Conservation (phyloP, 2,888 invertebrate genomes). For the Agrotis exclamationis region DNA sequence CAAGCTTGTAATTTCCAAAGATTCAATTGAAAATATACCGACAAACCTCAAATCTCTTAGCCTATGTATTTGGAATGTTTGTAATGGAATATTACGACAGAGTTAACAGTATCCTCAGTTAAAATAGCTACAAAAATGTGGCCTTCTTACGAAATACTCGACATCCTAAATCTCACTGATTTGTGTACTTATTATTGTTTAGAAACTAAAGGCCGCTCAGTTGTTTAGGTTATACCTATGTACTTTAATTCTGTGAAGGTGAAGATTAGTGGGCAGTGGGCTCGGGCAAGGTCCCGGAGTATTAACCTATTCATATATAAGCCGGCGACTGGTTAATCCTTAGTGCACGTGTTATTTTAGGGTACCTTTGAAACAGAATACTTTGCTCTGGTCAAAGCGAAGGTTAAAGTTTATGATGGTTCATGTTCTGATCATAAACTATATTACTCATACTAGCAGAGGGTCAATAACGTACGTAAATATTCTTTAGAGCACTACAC, state of each 20-base stretch:
- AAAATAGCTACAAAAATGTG: conserved; percentile 55
- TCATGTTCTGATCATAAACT: conserved; percentile 40
- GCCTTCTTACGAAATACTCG: conserved; percentile 70
- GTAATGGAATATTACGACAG: conserved; percentile 49
- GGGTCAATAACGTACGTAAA: conserved; percentile 21
- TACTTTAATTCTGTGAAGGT: conserved; percentile 78
- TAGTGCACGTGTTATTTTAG: conserved; percentile 61
- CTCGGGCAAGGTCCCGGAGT: conserved; percentile 77
- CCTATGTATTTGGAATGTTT: conserved; percentile 16
- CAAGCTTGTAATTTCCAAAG: neutral
- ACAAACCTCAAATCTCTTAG: neutral
- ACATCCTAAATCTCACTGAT: conserved; percentile 78
- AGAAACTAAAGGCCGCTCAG: conserved; percentile 77
- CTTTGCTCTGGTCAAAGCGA: conserved; percentile 64
- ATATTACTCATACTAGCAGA: conserved; percentile 28
- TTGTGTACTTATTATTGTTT: conserved; percentile 78
- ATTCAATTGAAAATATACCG: neutral
- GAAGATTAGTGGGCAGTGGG: conserved; percentile 71
- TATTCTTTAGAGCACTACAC: conserved; percentile 15
- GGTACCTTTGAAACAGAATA: conserved; percentile 58
- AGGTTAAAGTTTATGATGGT: conserved; percentile 66
- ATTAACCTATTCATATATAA: conserved; percentile 73
- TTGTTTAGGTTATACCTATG: conserved; percentile 68
- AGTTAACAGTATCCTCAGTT: conserved; percentile 43
- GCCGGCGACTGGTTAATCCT: conserved; percentile 34